These are phyloP conservation scores for Excalfactoria chinensis DNA, from an alignment of 2,113 vertebrate species.

Conservation along the genomic window DNA sequence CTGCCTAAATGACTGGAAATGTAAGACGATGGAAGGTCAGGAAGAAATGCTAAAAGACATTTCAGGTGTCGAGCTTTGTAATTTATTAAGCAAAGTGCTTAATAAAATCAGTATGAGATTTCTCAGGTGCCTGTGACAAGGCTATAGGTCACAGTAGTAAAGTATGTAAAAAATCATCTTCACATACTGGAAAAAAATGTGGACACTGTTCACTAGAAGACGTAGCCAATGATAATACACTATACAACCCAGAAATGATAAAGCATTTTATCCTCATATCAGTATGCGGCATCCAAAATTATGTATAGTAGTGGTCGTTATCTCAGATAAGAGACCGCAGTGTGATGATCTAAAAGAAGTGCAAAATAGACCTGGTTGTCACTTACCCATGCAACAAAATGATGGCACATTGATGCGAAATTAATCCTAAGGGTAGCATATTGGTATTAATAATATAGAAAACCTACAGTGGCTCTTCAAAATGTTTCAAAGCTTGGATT, in stretches of 20 bases:
- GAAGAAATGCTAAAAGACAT: neutral
- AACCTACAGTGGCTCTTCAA: neutral
- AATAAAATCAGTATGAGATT: constrained; percentile 4
- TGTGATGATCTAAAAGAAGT: neutral
- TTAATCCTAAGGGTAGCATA: neutral
- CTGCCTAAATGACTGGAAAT: neutral
- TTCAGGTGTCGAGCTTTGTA: neutral
- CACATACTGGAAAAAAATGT: neutral
- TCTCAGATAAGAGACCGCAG: neutral
- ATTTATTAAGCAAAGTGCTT: neutral
- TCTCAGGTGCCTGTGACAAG: neutral
- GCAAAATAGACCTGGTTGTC: neutral
- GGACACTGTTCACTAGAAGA: neutral
- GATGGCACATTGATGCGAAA: neutral
- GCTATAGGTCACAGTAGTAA: neutral
- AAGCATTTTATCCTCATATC: neutral
- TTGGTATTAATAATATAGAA: neutral
- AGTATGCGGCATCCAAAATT: neutral
- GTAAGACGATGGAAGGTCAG: neutral
- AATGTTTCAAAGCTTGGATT: neutral
- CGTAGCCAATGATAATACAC: neutral
- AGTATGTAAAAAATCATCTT: neutral
- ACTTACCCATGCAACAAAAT: neutral
- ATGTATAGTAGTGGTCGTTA: neutral
- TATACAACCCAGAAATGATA: neutral